These are phyloP conservation scores for Calyptomena viridis DNA, from an alignment of 2,113 vertebrate genomes.

Conservation along the genomic window DNA sequence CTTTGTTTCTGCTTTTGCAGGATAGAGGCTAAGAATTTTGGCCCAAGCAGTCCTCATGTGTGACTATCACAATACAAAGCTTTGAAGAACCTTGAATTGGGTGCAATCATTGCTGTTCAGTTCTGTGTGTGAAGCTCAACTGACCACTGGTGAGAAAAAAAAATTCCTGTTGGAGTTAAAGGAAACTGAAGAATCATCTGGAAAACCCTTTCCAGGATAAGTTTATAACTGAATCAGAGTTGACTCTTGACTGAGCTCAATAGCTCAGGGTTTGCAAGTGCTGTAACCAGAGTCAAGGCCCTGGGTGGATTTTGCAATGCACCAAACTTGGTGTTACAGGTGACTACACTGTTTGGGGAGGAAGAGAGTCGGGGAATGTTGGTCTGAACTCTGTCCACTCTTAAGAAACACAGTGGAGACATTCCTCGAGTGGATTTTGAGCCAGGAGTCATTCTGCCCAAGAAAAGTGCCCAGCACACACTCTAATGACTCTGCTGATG, in stretches of 20 bases:
- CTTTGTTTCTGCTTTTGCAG: not conserved
- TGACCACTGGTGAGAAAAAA: not conserved
- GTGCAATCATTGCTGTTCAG: not conserved
- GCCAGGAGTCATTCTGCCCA: not conserved
- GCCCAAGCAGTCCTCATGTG: not conserved
- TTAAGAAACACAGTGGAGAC: not conserved
- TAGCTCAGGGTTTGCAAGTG: not conserved
- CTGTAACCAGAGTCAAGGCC: not conserved
- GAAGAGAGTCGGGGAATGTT: not conserved
- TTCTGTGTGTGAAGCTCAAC: not conserved
- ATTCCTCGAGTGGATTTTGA: not conserved
- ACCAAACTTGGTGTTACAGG: not conserved
- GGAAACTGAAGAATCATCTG: not conserved
- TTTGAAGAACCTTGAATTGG: not conserved
- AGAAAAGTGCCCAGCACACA: not conserved
- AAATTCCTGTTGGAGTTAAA: not conserved
- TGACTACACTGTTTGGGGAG: not conserved
- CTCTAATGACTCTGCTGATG: not conserved
- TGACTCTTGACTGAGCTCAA: not conserved
- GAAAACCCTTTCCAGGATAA: not conserved
- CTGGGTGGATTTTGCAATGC: conserved; percentile 22
- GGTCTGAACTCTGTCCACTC: not conserved
- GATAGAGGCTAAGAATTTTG: not conserved
- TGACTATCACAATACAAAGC: not conserved
- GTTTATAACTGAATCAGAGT: not conserved